Evolutionary conservation across 2,888 invertebrate genomes (phyloP), one percentile per base, ranked within the genome.

Genomic region (Ethmia dodecea): DNA sequence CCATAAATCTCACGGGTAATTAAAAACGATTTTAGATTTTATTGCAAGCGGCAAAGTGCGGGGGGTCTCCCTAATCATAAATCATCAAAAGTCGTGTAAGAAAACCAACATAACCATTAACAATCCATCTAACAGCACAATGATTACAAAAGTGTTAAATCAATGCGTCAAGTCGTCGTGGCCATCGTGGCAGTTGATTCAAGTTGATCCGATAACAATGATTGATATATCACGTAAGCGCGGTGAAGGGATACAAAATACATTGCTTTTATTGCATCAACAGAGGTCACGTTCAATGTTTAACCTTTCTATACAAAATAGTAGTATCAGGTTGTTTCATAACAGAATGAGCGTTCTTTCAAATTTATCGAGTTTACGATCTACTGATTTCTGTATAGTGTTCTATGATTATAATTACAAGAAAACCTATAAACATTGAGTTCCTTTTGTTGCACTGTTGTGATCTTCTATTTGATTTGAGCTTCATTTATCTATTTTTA

Each of bases 221-320:
- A 59, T 55, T 62, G 59, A 67, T 62, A 53, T 49, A 62, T 59
- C 58, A 60, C 55, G 55, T 50, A 49, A 38, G 44, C 40, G 37
- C 44, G 22, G 38, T 35, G 41, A 35, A 35, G 35, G 35, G 35
- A 42, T 18, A 38, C 31, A 8, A 24, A n/a, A 30, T 16, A 29
- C 16, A 14, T 20, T 5, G 15, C 12, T 30, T 11, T 35, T 24
- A 25, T 38, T 29, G 13, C 38, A 34, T n/a, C n/a, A 29, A 15
- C 38, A 35, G 32, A 32, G 38, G 38, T 39, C 38, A 39, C 14
- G 38, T 32, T 32, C 38, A 38, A 37, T 37, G 28, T 20, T 24
- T 18, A 31, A 28, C 34, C 38, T 31, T 34, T 31, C 27, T 25
- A 11, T 25, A 25, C 4, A 25, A 6, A 20, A 20, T n/a, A n/a